Conservation (phyloP, 2,888 invertebrate genomes). For the Thymelicus acteon region DNA sequence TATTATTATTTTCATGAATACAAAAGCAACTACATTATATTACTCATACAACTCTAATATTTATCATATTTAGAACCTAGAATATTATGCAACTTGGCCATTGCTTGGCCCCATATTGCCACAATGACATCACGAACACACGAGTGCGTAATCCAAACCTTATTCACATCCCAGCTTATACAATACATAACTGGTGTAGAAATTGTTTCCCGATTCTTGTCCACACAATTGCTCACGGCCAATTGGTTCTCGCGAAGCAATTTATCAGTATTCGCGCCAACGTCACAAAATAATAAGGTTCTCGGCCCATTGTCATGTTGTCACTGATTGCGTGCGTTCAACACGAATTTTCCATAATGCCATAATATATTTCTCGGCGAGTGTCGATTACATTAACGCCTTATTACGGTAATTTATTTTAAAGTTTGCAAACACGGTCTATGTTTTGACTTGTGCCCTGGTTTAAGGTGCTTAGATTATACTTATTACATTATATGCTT, state of each 20-base stretch:
- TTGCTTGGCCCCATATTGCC: no score
- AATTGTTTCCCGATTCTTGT: constrained; percentile 30
- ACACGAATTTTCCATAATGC: constrained; percentile 34
- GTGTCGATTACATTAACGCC: constrained; percentile 33
- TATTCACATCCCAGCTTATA: not conserved
- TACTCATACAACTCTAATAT: no score
- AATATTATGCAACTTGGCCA: no score
- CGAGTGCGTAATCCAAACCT: not conserved
- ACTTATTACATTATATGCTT: no score
- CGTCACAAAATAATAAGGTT: constrained; percentile 34
- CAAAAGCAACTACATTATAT: no score
- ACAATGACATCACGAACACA: not conserved
- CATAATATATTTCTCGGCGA: constrained; percentile 28
- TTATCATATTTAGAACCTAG: no score
- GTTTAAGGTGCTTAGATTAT: not conserved
- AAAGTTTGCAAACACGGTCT: constrained; percentile 7
- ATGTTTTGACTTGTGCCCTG: not conserved
- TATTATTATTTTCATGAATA: no score
- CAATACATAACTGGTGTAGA: constrained; percentile 10
- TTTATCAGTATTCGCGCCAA: constrained; percentile 34
- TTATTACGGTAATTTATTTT: constrained; percentile 29
- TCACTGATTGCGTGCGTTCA: constrained; percentile 34
- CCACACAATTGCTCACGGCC: constrained; percentile 33
- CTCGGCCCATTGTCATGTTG: constrained; percentile 28
- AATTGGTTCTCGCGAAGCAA: constrained; percentile 30